Evolutionary conservation across 2,113 vertebrate genomes (phyloP).

Genomic region (Brevimyrus niger): DNA sequence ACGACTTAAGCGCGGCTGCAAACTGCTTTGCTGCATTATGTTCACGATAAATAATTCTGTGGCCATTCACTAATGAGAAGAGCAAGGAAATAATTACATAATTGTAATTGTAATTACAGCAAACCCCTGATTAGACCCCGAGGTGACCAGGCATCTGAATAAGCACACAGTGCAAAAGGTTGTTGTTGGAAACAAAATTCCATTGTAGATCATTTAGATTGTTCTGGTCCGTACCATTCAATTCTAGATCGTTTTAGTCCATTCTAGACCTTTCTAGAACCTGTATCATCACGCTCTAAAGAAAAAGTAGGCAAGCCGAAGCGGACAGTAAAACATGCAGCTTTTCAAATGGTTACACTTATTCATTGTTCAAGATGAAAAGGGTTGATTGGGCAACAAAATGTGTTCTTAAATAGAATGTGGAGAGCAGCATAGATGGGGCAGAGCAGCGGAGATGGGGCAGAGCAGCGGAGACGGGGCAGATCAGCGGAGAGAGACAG

Average conservation of each 20-base stretch:
- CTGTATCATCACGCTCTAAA: not conserved
- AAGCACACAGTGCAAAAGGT: not conserved
- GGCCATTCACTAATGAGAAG: not conserved
- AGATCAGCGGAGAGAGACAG: too few relatives aligned
- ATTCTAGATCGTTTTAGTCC: not conserved
- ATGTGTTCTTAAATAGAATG: not conserved
- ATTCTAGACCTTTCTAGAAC: not conserved
- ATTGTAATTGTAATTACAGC: not conserved
- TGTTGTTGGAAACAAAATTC: not conserved
- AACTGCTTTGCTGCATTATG: not conserved
- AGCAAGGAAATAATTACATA: not conserved
- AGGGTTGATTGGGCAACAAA: not conserved
- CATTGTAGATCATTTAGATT: not conserved
- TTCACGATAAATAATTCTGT: not conserved
- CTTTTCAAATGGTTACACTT: not conserved
- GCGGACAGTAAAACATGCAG: not conserved
- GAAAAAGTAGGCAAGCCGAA: not conserved
- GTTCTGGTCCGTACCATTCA: not conserved
- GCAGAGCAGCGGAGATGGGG: too few relatives aligned
- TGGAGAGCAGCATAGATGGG: accelerated
- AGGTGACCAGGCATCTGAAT: not conserved
- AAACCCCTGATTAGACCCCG: not conserved
- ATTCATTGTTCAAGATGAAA: not conserved
- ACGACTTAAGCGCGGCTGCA: too few relatives aligned
- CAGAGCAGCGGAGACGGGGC: too few relatives aligned